Percentiles rank a stretch among this genome's conserved stretches.
phyloP scores from a whole-genome alignment of 1,140 invertebrate species.

The Ctenoplectra terminalis region DNA sequence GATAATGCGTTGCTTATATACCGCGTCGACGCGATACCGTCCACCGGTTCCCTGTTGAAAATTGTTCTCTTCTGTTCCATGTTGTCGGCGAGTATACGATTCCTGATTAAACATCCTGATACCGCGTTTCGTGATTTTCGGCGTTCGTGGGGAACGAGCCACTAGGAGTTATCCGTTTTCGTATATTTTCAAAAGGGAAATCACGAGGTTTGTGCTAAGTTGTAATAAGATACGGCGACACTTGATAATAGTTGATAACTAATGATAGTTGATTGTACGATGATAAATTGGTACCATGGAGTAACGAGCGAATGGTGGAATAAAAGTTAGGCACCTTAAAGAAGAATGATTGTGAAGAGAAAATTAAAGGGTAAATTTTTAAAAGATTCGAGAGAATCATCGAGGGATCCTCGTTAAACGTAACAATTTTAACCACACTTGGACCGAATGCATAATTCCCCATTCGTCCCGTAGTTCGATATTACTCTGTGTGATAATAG shows the following conservation, averaged over 20 bases:
- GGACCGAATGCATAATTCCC: neutral
- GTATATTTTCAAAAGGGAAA: neutral
- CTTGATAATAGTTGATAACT: too few relatives aligned
- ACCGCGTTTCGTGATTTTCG: constrained; percentile 38
- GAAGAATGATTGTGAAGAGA: too few relatives aligned
- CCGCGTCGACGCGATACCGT: constrained; percentile 38
- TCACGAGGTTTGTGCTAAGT: too few relatives aligned
- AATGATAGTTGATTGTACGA: too few relatives aligned
- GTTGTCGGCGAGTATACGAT: constrained; percentile 1
- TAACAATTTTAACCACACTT: neutral
- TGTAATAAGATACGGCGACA: too few relatives aligned
- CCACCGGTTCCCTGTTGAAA: neutral
- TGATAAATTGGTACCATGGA: too few relatives aligned
- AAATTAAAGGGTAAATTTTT: too few relatives aligned
- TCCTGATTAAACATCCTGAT: constrained; percentile 31
- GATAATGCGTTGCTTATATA: constrained; percentile 52
- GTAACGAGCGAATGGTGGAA: too few relatives aligned
- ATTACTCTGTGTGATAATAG: constrained; percentile 14
- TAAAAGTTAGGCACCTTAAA: too few relatives aligned
- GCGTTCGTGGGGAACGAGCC: too few relatives aligned
- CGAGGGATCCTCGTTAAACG: neutral
- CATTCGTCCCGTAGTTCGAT: neutral
- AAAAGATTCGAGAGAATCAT: neutral
- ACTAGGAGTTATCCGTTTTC: too few relatives aligned
- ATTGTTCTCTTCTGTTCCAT: constrained; percentile 23